Base-by-base conservation (phyloP, 2,113 vertebrate species). In the Ornithorhynchus anatinus region DNA sequence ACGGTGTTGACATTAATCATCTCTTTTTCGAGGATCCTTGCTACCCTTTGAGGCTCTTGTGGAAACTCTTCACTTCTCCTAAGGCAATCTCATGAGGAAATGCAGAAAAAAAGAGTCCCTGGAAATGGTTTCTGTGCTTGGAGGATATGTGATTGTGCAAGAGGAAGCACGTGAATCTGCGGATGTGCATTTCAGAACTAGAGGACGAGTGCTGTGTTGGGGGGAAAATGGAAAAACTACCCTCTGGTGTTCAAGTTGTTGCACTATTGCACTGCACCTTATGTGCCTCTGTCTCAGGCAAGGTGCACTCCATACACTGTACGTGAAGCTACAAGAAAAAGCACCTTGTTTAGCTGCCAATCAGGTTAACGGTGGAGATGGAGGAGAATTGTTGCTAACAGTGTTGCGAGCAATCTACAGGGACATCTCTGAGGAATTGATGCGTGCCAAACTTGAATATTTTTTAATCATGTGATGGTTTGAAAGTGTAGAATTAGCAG, bases 1-100 rank as follows among this genome's bases (percentile, higher is more conserved):
- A 99, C 97, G 58, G 90, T 95, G 54, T 88, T 99, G 80, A 96
- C 95, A 0, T 59, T 99, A 77, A 83, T 99, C 88, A 96, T 99
- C 64, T 98, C 97, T 59, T 96, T 98, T 90, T 98, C 98, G 27
- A 95, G 97, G 76, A 90, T 99, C 89, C 94, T 99, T 82, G 97
- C 98, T 54, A 99, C 97, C 0, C 95, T 99, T 70, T 99, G 94
- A 98, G 80, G 78, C 52, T 82, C 62, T 51, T 1, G 4, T 44
- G 61, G 47, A 54, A 48, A 66, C 36, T 61, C 23, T 52, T 53
- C 16, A 33, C 50, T 62, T 81, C 29, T 31, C 42, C 6, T 4
- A 64, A 84, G 75, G 60, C 84, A 59, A 13, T 47, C 39, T 75
- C 54, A 27, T 36, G 76, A 37, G 45, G 43, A 71, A 77, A 61